Percentiles rank a stretch among this genome's conserved stretches.
These are phyloP conservation scores for Drosophila testacea DNA, from an alignment of 2,888 invertebrate species.

Conservation along the genomic window DNA sequence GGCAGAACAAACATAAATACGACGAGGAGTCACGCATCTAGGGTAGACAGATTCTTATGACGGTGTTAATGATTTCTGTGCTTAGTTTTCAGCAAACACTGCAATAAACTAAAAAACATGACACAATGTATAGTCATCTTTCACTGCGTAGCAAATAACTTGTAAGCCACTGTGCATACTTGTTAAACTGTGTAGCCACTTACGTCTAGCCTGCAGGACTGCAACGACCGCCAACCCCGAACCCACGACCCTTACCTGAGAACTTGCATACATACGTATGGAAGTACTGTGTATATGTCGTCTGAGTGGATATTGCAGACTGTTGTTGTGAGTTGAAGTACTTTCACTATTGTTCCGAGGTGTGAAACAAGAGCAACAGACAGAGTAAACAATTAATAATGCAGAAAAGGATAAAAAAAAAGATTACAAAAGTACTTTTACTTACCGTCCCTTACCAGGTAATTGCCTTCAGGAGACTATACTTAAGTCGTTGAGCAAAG, in stretches of 20 bases:
- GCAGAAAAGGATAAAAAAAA: slow-evolving; percentile 37
- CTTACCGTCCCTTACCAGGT: slow-evolving; percentile 1
- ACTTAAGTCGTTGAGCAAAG: neutral
- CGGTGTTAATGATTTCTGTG: slow-evolving; percentile 12
- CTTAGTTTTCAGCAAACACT: neutral
- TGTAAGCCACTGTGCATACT: slow-evolving; percentile 29
- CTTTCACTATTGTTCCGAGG: slow-evolving; percentile 69
- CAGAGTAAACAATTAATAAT: slow-evolving; percentile 62
- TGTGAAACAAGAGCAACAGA: slow-evolving; percentile 67
- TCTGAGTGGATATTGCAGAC: slow-evolving; percentile 65
- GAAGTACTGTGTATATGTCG: slow-evolving; percentile 37
- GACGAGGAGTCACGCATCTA: neutral
- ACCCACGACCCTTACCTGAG: neutral
- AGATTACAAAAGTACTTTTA: slow-evolving; percentile 17
- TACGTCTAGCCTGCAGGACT: slow-evolving; percentile 27
- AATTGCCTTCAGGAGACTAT: slow-evolving; percentile 5
- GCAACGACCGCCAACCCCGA: neutral
- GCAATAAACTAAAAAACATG: no score
- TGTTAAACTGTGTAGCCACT: slow-evolving; percentile 21
- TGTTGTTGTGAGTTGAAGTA: slow-evolving; percentile 59
- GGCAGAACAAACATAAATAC: neutral
- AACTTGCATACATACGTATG: slow-evolving; percentile 19
- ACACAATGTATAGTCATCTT: no score
- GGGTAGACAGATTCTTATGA: slow-evolving; percentile 1
- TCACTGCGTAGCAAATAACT: slow-evolving; percentile 9